Base-by-base conservation (phyloP, 2,113 vertebrate genomes). In the Paramormyrops kingsleyae region DNA sequence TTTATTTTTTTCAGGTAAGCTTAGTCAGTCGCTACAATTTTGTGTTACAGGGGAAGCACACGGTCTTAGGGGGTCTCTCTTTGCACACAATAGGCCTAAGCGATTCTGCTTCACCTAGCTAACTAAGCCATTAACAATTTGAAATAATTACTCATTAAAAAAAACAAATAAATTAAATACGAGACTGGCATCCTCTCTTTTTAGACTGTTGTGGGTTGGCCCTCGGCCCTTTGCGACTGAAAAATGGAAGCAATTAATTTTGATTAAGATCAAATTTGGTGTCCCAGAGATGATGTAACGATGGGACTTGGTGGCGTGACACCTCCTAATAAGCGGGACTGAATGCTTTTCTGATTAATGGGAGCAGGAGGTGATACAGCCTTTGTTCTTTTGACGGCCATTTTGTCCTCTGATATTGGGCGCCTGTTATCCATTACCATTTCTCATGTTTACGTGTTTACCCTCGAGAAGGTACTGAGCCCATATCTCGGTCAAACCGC, bases 211-310 rank as follows among this genome's bases (percentile, higher is more conserved):
- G 83, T 93, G 92, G 84, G 87, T 47, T 50, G 91, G 90, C 92
- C 89, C n/a, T 74, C 90, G n/a, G 90, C 66, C 91, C 90, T 91
- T 91, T 92, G 91, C 44, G 24, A 83, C 91, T 95, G 94, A 96
- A 94, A 94, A 95, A 96, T 95, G 92, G 88, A 88, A 19, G 90
- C 93, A 95, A 95, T 96, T 96, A 95, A 92, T 87, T 90, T 92
- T 95, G 94, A 95, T 96, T 92, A 95, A 95, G 94, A 94, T 95
- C 93, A 95, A 94, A 92, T 94, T 95, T 96, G 94, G 94, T 94
- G 94, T 93, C 92, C 93, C 94, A 93, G 94, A 93, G 92, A 94
- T 94, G 92, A 94, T 94, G 93, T 92, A 94, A 94, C 94, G 94
- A 95, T 93, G 93, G 93, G 92, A 88, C 90, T 91, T 39, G 89